Evolutionary conservation across 2,797 vertebrate genomes (phyloP).

Genomic region (Melanotaenia parkinsoni): DNA sequence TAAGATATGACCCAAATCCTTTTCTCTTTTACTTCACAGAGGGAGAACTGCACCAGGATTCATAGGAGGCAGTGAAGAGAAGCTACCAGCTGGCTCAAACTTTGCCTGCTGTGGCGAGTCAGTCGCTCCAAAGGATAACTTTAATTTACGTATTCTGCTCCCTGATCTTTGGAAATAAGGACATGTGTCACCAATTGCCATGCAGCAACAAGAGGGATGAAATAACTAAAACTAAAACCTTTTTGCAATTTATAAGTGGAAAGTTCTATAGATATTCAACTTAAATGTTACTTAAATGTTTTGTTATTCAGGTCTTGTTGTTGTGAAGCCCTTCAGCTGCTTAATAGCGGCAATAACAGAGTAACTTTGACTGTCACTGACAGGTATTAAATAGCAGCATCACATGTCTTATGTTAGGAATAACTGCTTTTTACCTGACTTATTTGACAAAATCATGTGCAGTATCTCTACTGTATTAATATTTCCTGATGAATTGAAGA

Average conservation of each 20-base stretch:
- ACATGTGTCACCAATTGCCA: constrained; percentile 29
- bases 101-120: constrained; percentile 61
- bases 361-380: not conserved
- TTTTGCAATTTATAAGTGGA: constrained; percentile 15
- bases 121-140: constrained; percentile 52
- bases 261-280: constrained; percentile 14
- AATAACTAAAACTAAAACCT: constrained; percentile 9
- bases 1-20: constrained; percentile 57
- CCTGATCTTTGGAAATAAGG: constrained; percentile 60
- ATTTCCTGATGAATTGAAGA: not conserved
- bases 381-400: not conserved
- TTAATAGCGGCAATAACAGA: constrained; percentile 54
- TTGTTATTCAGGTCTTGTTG: constrained; percentile 44
- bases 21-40: constrained; percentile 51
- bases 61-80: constrained; percentile 66
- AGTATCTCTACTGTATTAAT: not conserved
- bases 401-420: not conserved
- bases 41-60: constrained; percentile 43
- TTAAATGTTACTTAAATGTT: constrained; percentile 38
- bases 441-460: not conserved
- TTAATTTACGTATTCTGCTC: constrained; percentile 54
- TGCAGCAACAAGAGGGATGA: not conserved
- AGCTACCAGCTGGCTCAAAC: constrained; percentile 67
- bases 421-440: not conserved
- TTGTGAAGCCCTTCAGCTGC: constrained; percentile 40